These are phyloP conservation scores for Perithous albicinctus DNA, from an alignment of 2,888 invertebrate species.

Conservation along the genomic window DNA sequence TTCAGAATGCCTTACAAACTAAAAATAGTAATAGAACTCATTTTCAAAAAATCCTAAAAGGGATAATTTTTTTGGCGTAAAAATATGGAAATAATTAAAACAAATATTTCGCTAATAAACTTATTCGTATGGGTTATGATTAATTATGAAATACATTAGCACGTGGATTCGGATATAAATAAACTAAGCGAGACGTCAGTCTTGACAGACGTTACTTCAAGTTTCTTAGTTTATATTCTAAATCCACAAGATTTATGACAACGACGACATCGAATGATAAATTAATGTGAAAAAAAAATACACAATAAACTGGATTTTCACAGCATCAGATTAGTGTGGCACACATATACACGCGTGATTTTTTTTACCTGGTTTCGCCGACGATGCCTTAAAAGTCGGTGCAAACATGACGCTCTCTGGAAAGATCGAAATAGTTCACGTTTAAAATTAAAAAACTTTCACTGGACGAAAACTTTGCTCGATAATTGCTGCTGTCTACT, in stretches of 20 bases:
- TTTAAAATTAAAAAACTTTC: constrained; percentile 16
- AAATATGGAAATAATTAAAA: not conserved
- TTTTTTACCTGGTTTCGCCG: constrained; percentile 91
- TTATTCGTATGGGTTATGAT: constrained; percentile 25
- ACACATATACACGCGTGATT: constrained; percentile 71
- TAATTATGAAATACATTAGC: constrained; percentile 49
- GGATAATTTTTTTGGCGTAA: too few species aligned
- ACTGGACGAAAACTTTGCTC: not conserved
- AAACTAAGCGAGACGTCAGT: constrained; percentile 26
- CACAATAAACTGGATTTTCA: constrained; percentile 24
- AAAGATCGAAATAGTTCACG: constrained; percentile 59
- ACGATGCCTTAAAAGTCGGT: constrained; percentile 93
- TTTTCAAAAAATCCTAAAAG: too few species aligned
- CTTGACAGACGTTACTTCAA: constrained; percentile 3
- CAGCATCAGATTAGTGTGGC: constrained; percentile 45
- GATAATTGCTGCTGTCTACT: not conserved
- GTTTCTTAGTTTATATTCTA: not conserved
- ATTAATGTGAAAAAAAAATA: constrained; percentile 19
- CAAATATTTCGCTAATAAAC: not conserved
- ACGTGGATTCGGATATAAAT: constrained; percentile 38
- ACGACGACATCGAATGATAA: constrained; percentile 7
- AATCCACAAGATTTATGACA: constrained; percentile 26
- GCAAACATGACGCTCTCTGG: constrained; percentile 90
- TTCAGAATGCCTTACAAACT: not conserved
- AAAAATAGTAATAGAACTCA: not conserved